Evolutionary conservation across 2,113 vertebrate genomes (phyloP).

Genomic region (Bettongia penicillata): DNA sequence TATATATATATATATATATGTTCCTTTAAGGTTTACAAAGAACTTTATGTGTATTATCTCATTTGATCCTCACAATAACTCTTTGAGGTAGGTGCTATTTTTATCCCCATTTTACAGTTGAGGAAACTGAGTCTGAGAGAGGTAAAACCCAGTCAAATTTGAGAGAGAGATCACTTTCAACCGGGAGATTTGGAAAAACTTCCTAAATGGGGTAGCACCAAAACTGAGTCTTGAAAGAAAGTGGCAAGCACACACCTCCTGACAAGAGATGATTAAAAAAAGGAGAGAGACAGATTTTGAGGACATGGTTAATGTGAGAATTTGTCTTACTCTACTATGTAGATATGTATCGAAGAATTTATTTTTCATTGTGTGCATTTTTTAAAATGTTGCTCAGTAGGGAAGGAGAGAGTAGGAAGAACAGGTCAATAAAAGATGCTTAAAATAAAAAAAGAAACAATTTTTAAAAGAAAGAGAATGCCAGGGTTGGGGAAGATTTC

Average conservation of each 20-base stretch:
- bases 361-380: neutral
- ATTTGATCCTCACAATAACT: neutral
- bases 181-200: neutral
- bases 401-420: neutral
- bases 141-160: neutral
- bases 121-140: neutral
- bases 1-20: neutral
- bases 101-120: neutral
- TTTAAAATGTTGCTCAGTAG: neutral
- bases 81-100: neutral
- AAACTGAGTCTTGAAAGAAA: neutral
- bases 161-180: neutral
- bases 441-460: neutral
- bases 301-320: neutral
- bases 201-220: neutral
- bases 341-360: neutral
- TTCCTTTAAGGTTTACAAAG: neutral
- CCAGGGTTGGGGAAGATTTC: neutral
- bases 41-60: neutral
- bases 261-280: neutral
- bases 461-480: neutral
- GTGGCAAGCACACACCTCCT: neutral
- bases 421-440: neutral
- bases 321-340: neutral
- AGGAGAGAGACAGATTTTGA: neutral